Evolutionary conservation across 2,797 vertebrate genomes (phyloP).

Genomic region (Euthynnus affinis): DNA sequence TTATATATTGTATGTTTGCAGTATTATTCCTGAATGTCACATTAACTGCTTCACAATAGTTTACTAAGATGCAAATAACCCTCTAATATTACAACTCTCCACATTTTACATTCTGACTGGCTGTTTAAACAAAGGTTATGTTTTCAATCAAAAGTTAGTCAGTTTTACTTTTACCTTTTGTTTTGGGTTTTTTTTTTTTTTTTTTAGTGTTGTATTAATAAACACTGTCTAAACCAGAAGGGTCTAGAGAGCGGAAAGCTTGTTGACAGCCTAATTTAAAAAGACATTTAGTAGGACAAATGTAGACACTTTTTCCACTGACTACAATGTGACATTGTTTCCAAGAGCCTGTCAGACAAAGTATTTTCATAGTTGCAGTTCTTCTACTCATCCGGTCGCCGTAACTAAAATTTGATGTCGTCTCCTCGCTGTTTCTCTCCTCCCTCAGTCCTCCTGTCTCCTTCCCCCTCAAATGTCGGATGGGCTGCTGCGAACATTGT

Average conservation of each 20-base stretch:
- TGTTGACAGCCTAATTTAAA: neutral
- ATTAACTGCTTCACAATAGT: slow-evolving; percentile 15
- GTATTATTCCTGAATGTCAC: slow-evolving; percentile 8
- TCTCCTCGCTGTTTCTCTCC: neutral
- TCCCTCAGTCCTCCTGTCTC: slow-evolving; percentile 12
- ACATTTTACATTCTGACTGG: slow-evolving; percentile 35
- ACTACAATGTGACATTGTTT: neutral
- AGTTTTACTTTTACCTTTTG: slow-evolving; percentile 4
- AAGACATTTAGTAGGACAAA: slow-evolving; percentile 8
- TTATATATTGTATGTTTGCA: neutral
- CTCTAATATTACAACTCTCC: neutral
- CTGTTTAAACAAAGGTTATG: slow-evolving; percentile 27
- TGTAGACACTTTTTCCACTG: neutral
- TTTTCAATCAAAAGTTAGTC: slow-evolving; percentile 21
- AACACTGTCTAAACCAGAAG: slow-evolving; percentile 9
- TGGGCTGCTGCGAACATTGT: slow-evolving; percentile 18
- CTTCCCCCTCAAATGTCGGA: neutral
- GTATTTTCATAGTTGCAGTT: slow-evolving; percentile 4
- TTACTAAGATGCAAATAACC: slow-evolving; percentile 15
- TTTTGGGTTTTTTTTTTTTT: neutral
- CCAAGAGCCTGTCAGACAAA: too few species aligned
- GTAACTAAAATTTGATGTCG: neutral
- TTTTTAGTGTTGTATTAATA: neutral
- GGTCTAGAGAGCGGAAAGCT: neutral
- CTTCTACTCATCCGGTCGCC: neutral